Evolutionary conservation across 1,140 invertebrate species (phyloP).

Genomic region (Phymorhynchus buccinoides): DNA sequence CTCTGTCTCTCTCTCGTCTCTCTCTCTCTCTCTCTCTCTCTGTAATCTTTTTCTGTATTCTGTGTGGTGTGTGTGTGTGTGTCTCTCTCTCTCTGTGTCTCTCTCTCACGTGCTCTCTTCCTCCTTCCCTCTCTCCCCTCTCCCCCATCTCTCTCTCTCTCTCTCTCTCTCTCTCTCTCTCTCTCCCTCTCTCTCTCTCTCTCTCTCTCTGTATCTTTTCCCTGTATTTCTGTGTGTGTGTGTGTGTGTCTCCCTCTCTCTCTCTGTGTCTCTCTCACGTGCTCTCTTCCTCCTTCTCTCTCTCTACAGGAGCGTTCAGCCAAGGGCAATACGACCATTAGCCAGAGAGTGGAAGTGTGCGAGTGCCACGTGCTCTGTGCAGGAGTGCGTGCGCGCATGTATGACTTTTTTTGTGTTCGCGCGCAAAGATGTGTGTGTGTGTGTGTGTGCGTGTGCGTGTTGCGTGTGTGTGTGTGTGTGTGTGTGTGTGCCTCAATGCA

Average conservation of each 20-base stretch:
- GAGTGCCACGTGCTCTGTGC: neutral
- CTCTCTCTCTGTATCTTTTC: neutral
- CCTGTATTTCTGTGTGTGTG: neutral
- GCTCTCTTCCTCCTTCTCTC: neutral
- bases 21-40: no score
- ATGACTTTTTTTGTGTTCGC: neutral
- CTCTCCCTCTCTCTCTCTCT: neutral
- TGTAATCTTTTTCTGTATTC: no score
- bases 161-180: no score
- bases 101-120: neutral
- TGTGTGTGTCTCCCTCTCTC: neutral
- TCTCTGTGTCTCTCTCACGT: neutral
- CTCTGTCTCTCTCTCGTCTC: neutral
- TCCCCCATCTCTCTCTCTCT: neutral
- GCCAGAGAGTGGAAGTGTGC: neutral
- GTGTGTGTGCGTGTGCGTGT: neutral
- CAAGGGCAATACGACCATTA: no score
- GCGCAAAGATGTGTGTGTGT: neutral
- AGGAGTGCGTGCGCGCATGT: neutral
- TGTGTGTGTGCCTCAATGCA: neutral
- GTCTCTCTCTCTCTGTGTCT: neutral
- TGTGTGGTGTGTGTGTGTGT: neutral
- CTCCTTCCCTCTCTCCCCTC: neutral
- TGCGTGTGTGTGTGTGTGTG: neutral
- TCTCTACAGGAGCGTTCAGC: no score